Base-by-base conservation (phyloP, 2,888 invertebrate genomes). In the Aphidoletes aphidimyza region DNA sequence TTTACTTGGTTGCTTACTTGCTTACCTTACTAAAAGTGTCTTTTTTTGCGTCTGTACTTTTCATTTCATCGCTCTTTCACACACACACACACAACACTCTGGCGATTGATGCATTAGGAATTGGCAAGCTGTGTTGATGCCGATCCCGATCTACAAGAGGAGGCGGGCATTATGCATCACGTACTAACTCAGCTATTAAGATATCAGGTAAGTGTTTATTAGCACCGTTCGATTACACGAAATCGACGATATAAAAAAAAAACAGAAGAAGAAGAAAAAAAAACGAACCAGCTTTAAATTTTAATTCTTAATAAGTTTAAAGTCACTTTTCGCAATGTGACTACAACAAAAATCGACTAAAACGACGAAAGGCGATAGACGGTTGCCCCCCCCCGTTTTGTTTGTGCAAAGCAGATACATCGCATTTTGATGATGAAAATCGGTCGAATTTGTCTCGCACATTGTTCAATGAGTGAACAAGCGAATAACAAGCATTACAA, bases 51-150 rank as follows among this genome's bases (percentile, higher is more conserved):
- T n/a, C n/a, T n/a, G n/a, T n/a, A n/a, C n/a, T n/a, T n/a, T n/a
- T n/a, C n/a, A n/a, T n/a, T n/a, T n/a, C n/a, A n/a, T n/a, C n/a
- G n/a, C n/a, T n/a, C n/a, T n/a, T n/a, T n/a, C n/a, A n/a, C n/a
- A n/a, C n/a, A n/a, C n/a, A n/a, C n/a, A n/a, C n/a, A n/a, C n/a
- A n/a, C n/a, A n/a, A n/a, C n/a, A n/a, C n/a, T n/a, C n/a, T n/a
- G n/a, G n/a, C n/a, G n/a, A 26, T 42, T 34, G 34, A 84, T 59
- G 5, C 6, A 19, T 39, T 85, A 93, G 92, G 95, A 95, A 87
- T 89, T 96, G 85, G 93, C 93, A 36, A 92, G 92, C 47, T 93
- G 93, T 87, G 92, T 95, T 83, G 93, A 94, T 87, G 92, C 93
- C 42, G 95, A 95, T 89, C 91, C 91, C 42, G 92, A 92, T 69